Percentiles rank a stretch among this genome's conserved stretches.
Conservation (phyloP, 92 coral and sea anemone genomes). For the Epizoanthus illoricatus region DNA sequence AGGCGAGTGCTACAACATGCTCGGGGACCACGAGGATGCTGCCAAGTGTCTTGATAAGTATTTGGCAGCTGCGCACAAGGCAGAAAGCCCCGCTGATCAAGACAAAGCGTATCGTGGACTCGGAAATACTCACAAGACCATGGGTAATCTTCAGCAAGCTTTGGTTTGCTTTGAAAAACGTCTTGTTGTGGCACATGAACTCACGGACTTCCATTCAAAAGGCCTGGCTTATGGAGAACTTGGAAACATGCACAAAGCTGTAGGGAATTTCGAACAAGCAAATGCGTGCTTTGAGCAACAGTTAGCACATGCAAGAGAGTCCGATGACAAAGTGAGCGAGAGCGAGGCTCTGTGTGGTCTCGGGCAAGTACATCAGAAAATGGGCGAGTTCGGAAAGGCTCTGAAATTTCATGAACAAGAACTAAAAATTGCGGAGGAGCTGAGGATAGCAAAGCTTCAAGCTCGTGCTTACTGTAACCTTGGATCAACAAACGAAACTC, state of each 20-base stretch:
- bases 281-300: conserved; percentile 85
- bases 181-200: conserved; percentile 90
- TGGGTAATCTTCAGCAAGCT: conserved; percentile 96
- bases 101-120: conserved; percentile 99
- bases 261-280: conserved; percentile 96
- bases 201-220: conserved; percentile 85
- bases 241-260: conserved; percentile 90
- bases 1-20: conserved; percentile 83
- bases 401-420: conserved; percentile 88
- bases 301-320: conserved; percentile 70
- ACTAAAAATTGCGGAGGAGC: conserved; percentile 75
- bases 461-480: conserved; percentile 87
- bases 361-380: conserved; percentile 86
- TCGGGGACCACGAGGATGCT: conserved; percentile 84
- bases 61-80: conserved; percentile 82
- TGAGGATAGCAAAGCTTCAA: conserved; percentile 61
- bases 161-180: conserved; percentile 96
- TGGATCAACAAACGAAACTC: conserved; percentile 79
- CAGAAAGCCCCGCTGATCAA: conserved; percentile 87
- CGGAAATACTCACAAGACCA: conserved; percentile 82
- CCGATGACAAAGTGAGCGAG: conserved; percentile 67
- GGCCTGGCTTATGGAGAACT: conserved; percentile 94
- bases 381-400: conserved; percentile 93
- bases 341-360: conserved; percentile 90
- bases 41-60: conserved; percentile 74